phyloP scores from a whole-genome alignment of 2,797 vertebrate genomes.

The Neopelma chrysocephalum region DNA sequence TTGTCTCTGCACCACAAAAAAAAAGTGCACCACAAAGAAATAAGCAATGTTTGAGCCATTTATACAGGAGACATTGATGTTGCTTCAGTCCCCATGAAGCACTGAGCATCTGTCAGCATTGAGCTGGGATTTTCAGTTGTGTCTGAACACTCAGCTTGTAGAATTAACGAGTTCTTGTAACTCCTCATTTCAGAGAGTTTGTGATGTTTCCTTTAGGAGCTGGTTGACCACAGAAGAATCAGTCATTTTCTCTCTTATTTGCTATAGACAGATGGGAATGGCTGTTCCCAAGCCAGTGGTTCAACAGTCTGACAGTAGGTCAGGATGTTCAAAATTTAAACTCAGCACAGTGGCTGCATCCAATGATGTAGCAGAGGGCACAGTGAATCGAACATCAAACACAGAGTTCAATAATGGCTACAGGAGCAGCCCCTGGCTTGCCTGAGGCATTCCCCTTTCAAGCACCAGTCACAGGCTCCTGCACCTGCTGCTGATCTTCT shows the following conservation, averaged over 20 bases:
- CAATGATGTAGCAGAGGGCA: neutral
- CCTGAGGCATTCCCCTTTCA: neutral
- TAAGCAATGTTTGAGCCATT: neutral
- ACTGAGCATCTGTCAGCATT: neutral
- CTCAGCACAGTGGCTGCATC: neutral
- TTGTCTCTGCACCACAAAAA: neutral
- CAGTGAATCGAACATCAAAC: neutral
- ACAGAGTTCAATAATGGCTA: neutral
- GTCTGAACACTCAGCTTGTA: neutral
- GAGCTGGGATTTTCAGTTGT: neutral
- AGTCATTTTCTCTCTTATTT: neutral
- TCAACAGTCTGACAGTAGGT: neutral
- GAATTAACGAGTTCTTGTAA: neutral
- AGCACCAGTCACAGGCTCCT: neutral
- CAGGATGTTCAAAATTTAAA: neutral
- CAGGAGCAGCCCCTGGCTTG: neutral
- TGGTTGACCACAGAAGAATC: neutral
- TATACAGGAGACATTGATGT: fast-evolving
- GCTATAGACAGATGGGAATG: neutral
- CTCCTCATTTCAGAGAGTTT: neutral
- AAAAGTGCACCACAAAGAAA: neutral
- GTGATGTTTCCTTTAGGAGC: neutral
- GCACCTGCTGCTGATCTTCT: neutral
- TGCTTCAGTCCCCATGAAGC: neutral
- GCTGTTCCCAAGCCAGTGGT: neutral